phyloP scores from a whole-genome alignment of 2,113 vertebrate species.

The Sterna hirundo region DNA sequence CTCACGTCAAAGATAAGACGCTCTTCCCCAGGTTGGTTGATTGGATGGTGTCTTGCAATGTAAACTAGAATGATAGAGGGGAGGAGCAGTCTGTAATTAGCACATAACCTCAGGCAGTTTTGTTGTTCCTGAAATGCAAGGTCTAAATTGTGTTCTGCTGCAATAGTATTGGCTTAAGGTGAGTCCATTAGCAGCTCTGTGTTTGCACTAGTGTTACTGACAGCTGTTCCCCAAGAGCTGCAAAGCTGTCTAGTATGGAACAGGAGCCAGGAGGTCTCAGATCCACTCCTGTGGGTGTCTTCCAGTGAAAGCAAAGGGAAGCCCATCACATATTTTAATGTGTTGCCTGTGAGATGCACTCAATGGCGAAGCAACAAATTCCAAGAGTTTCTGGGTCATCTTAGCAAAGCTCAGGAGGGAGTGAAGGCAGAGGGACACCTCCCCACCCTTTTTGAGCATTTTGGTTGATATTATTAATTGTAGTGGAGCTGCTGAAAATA shows the following conservation, averaged over 20 bases:
- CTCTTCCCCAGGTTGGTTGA: not conserved
- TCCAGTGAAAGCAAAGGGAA: not conserved
- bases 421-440: fast-evolving
- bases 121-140: constrained; percentile 1
- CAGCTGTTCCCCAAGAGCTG: not conserved
- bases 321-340: not conserved
- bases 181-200: not conserved
- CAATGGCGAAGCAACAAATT: not conserved
- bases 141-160: not conserved
- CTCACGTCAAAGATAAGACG: not conserved
- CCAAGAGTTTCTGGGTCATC: not conserved
- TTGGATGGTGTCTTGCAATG: not conserved
- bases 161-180: not conserved
- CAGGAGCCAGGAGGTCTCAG: not conserved
- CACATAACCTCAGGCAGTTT: not conserved
- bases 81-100: not conserved
- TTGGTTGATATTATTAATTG: not conserved
- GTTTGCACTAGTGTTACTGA: not conserved
- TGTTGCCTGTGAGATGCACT: not conserved
- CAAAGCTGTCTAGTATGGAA: not conserved
- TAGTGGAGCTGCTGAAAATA: not conserved
- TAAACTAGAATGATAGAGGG: not conserved
- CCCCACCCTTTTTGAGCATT: not conserved
- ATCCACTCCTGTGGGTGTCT: not conserved
- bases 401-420: not conserved